phyloP scores from a whole-genome alignment of 2,113 vertebrate genomes.

The Varanus komodoensis region DNA sequence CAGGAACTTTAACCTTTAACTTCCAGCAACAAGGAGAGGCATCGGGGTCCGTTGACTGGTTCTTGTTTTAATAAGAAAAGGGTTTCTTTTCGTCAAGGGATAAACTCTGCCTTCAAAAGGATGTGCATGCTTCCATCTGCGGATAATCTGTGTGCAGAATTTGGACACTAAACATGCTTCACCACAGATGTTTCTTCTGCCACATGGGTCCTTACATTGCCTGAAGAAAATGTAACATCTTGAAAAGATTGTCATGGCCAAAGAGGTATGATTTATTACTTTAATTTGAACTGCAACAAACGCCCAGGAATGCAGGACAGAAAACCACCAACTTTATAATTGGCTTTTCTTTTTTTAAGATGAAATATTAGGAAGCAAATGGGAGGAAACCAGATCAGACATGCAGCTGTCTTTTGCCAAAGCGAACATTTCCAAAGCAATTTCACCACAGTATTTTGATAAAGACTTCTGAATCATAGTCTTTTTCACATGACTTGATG shows the following conservation, averaged over 20 bases:
- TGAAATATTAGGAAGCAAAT: background rate
- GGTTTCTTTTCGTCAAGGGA: background rate
- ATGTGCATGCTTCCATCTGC: background rate
- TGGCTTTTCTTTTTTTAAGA: constrained; percentile 5
- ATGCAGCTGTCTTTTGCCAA: constrained; percentile 12
- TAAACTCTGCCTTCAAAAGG: background rate
- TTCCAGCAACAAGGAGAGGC: background rate
- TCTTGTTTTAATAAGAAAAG: too few species aligned
- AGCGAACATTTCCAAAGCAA: constrained; percentile 30
- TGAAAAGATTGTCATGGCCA: constrained; percentile 24
- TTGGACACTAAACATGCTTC: background rate
- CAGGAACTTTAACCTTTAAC: background rate
- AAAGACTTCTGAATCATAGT: constrained; percentile 38
- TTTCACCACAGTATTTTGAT: constrained; percentile 33
- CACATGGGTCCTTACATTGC: constrained; percentile 17
- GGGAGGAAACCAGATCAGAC: constrained; percentile 5
- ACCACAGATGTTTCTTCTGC: constrained; percentile 32
- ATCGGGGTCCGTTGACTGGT: background rate
- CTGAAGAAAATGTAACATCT: constrained; percentile 22
- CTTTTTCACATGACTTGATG: constrained; percentile 25
- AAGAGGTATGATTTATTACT: constrained; percentile 9
- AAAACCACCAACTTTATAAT: constrained; percentile 6
- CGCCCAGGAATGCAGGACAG: background rate
- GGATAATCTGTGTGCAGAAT: background rate
- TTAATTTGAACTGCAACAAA: constrained; percentile 31